Evolutionary conservation across 1,140 invertebrate genomes (phyloP).

Genomic region (Schmidtea mediterranea): DNA sequence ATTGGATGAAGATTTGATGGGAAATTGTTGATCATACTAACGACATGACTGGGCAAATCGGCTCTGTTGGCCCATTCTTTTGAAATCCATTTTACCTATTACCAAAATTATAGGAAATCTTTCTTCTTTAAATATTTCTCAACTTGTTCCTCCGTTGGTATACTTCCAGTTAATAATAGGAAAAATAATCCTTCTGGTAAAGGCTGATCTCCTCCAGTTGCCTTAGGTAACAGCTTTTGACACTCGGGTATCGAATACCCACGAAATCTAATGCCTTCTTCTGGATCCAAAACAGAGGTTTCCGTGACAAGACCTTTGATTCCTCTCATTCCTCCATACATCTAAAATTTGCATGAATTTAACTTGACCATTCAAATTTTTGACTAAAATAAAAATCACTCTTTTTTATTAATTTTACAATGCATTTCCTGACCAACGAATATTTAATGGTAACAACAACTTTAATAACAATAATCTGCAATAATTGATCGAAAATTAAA

Average conservation of each 20-base stretch:
- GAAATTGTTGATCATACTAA: conserved; percentile 74
- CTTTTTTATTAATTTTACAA: no score
- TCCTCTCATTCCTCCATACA: conserved; percentile 88
- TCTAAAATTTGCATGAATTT: conserved; percentile 38
- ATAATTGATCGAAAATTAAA: no score
- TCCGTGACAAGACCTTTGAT: conserved; percentile 78
- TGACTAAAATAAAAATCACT: no score
- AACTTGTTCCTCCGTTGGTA: conserved; percentile 5
- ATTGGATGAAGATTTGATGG: conserved; percentile 74
- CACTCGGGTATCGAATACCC: conserved; percentile 80
- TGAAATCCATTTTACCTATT: not conserved
- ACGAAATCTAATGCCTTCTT: conserved; percentile 79
- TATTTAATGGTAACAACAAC: no score
- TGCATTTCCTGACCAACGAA: no score
- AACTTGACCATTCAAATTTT: no score
- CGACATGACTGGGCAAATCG: conserved; percentile 63
- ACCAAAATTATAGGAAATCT: no score
- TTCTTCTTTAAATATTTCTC: no score
- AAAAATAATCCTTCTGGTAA: conserved; percentile 83
- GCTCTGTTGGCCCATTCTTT: conserved; percentile 61
- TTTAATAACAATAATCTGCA: no score
- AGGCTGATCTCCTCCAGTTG: conserved; percentile 51
- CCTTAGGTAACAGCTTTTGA: conserved; percentile 61
- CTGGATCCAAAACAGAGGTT: conserved; percentile 70
- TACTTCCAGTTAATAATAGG: conserved; percentile 54